phyloP scores from a whole-genome alignment of 2,797 vertebrate species.

The Neopelma chrysocephalum region DNA sequence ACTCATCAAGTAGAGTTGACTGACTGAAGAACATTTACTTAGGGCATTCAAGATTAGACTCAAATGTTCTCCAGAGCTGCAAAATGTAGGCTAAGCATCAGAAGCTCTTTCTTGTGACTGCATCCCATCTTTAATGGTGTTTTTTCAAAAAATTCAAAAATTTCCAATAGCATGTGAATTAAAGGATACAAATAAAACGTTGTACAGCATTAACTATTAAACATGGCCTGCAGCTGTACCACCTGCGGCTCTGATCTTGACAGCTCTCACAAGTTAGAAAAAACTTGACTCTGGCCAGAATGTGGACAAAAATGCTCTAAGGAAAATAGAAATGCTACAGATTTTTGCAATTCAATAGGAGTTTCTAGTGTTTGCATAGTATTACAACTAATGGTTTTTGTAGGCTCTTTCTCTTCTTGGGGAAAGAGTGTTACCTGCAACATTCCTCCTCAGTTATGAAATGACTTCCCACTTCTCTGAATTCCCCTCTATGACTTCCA shows the following conservation, averaged over 20 bases:
- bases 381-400: background rate
- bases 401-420: background rate
- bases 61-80: background rate
- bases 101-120: background rate
- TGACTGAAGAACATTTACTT: background rate
- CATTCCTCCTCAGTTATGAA: background rate
- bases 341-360: constrained; percentile 3
- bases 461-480: background rate
- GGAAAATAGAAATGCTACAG: background rate
- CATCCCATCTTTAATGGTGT: background rate
- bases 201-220: constrained; percentile 67
- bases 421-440: background rate
- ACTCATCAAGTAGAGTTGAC: background rate
- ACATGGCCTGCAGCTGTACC: constrained; percentile 51
- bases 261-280: constrained; percentile 30
- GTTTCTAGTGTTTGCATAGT: background rate
- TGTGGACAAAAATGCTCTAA: constrained; percentile 17
- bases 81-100: background rate
- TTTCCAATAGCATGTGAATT: constrained; percentile 10
- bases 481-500: background rate
- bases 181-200: constrained; percentile 52
- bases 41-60: background rate
- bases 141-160: background rate
- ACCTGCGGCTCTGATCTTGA: constrained; percentile 57
- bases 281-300: constrained; percentile 4